Base-by-base conservation (phyloP, 30 jellyfish, hydroid and myxozoan species). In the Chrysaora quinquecirrha region DNA sequence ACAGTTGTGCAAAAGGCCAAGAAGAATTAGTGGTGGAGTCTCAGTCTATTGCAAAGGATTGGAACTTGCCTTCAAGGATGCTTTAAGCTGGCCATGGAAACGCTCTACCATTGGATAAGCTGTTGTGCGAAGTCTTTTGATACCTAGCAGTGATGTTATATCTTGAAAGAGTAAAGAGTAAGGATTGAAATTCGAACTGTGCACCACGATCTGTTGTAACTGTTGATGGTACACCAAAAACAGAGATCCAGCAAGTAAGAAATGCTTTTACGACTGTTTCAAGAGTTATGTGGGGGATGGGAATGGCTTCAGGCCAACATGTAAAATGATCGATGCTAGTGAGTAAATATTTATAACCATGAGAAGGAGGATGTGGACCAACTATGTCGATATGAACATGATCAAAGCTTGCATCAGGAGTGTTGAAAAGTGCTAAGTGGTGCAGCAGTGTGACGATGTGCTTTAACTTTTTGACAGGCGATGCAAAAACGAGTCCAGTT, bases 391-490 rank as follows among this genome's bases (percentile, higher is more conserved):
- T n/a, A n/a, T n/a, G n/a, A n/a, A n/a, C n/a, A n/a, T n/a, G n/a
- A n/a, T n/a, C n/a, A n/a, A n/a, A n/a, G n/a, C n/a, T n/a, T n/a
- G n/a, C n/a, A n/a, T n/a, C n/a, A n/a, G n/a, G n/a, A n/a, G n/a
- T n/a, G n/a, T n/a, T n/a, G n/a, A n/a, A n/a, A n/a, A n/a, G n/a
- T n/a, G n/a, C n/a, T n/a, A n/a, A n/a, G n/a, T n/a, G n/a, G n/a
- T n/a, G n/a, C n/a, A n/a, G n/a, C 9, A 90, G 82, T 6, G 81
- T 21, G 23, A 16, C 30, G 18, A 82, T 56, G 63, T 83, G n/a
- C n/a, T n/a, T n/a, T n/a, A n/a, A n/a, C n/a, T 56, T 34, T 30
- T 32, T 84, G 90, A 52, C 90, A 65, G 1, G 64, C n/a, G n/a
- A 30, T 14, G 50, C 89, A 84, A 18, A 86, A 46, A 3, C 65